Evolutionary conservation across 2,797 vertebrate genomes (phyloP).

Genomic region (Aplochiton taeniatus): DNA sequence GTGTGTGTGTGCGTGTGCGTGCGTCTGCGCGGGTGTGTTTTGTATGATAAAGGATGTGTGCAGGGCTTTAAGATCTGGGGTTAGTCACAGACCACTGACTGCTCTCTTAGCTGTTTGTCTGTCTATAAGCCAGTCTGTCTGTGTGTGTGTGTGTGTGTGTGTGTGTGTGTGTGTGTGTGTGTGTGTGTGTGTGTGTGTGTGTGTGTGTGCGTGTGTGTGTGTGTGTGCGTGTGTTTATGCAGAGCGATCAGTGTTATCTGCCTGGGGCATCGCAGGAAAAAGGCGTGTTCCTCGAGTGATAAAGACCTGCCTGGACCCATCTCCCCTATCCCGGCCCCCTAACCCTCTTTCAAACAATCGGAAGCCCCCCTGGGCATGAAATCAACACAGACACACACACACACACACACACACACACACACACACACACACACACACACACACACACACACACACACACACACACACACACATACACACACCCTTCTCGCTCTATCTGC

Average conservation of each 20-base stretch:
- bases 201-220: conserved; percentile 8
- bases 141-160: conserved; percentile 8
- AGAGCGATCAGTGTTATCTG: conserved; percentile 32
- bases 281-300: conserved; percentile 39
- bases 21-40: conserved; percentile 9
- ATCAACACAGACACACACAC: neutral
- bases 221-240: neutral
- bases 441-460: conserved; percentile 6
- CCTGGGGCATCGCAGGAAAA: conserved; percentile 39
- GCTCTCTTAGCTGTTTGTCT: conserved; percentile 14
- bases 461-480: too few species aligned
- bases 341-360: conserved; percentile 23
- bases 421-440: conserved; percentile 8
- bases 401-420: conserved; percentile 6
- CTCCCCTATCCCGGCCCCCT: conserved; percentile 17
- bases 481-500: too few species aligned
- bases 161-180: conserved; percentile 13
- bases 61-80: conserved; percentile 6
- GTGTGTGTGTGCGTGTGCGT: conserved; percentile 9
- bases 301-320: conserved; percentile 33
- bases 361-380: conserved; percentile 27
- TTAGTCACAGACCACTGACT: conserved; percentile 23
- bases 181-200: conserved; percentile 7
- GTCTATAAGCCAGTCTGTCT: neutral
- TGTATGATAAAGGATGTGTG: neutral